Base-by-base conservation (phyloP, 64 coral and sea anemone species). In the Stichodactyla mertensii region DNA sequence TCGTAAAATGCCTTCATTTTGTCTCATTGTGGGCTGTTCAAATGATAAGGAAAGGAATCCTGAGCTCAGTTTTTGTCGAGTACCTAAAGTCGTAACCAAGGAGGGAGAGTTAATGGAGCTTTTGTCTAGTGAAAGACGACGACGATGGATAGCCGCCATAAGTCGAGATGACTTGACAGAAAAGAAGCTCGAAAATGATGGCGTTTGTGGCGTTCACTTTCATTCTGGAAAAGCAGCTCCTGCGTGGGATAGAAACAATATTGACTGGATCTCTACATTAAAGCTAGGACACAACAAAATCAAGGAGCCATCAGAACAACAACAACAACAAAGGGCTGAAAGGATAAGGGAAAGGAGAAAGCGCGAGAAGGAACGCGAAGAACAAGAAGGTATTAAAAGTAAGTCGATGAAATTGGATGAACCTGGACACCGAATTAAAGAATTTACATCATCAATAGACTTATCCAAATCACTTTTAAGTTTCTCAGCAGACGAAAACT, bases 111-210 rank as follows among this genome's bases (percentile, higher is more conserved):
- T 87, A 67, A 92, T 36, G 14, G 85, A 92, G 62, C 82, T 87
- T 83, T 83, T 92, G 58, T 83, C 90, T 5, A 88, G 80, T 8
- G 80, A 93, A 89, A 52, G 91, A 10, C 60, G 83, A 88, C 83
- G 51, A 52, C 8, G 82, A 52, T 93, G 79, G 87, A 14, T 89
- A 16, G 57, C 88, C 1, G 58, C 83, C 87, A 86, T 85, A 55
- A 93, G 87, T 82, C 69, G 52, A 67, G 86, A 85, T 61, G 86
- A 92, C 70, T 71, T 92, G 52, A 88, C 81, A 22, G 91, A 92
- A 22, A 92, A 56, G 26, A 91, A 82, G 20, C 61, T 85, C 5
- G 31, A 84, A 71, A 84, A 82, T 57, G 87, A 89, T 62, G 61
- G 57, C 81, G 78, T 82, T 82, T 89, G 87, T 56, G 89, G 82